Percentiles rank a stretch among this genome's conserved stretches.
phyloP scores from a whole-genome alignment of 2,113 vertebrate species.

The Urocitellus parryii region DNA sequence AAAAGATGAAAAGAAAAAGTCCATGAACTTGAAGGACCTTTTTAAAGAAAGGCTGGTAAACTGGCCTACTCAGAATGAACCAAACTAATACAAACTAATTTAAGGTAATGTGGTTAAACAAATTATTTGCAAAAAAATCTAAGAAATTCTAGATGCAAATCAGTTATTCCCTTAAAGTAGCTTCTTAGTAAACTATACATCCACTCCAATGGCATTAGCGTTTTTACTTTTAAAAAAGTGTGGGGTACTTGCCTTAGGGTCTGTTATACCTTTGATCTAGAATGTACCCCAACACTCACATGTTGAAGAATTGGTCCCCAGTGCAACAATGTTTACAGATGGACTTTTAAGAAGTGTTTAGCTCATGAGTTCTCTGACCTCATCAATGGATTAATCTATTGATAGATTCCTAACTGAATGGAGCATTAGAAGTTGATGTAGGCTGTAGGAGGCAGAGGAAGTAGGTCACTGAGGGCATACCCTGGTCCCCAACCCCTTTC shows the following conservation, averaged over 20 bases:
- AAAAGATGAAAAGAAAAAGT: not conserved
- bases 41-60: not conserved
- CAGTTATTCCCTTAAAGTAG: not conserved
- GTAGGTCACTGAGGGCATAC: not conserved
- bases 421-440: not conserved
- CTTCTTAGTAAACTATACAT: not conserved
- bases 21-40: not conserved
- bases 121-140: not conserved
- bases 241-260: not conserved
- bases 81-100: not conserved
- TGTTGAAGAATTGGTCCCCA: not conserved
- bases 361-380: not conserved
- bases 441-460: not conserved
- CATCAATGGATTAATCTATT: not conserved
- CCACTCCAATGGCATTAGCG: not conserved
- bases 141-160: not conserved
- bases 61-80: not conserved
- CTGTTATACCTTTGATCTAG: too few species aligned
- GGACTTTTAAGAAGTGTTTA: not conserved
- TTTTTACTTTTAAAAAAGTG: not conserved
- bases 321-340: not conserved
- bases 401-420: not conserved
- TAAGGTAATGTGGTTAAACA: not conserved
- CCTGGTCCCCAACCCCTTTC: too few species aligned
- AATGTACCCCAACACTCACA: not conserved